Evolutionary conservation across 1,140 invertebrate genomes (phyloP).

Genomic region (honey bee (Apis mellifera)): Amel_HAv3.1 CM009941.2:13318001-13318500

Average conservation of each 20-base stretch:
- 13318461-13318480: too few relatives aligned
- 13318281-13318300: background rate
- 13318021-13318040: slow-evolving; percentile 64
- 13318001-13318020: slow-evolving; percentile 51
- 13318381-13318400: too few relatives aligned
- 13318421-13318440: too few relatives aligned
- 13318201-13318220: background rate
- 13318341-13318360: too few relatives aligned
- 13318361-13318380: too few relatives aligned
- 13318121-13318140: slow-evolving; percentile 57
- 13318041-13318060: slow-evolving; percentile 54
- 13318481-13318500: too few relatives aligned
- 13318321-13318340: background rate
- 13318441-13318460: too few relatives aligned
- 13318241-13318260: slow-evolving; percentile 1
- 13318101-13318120: slow-evolving; percentile 49
- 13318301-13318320: background rate
- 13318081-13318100: slow-evolving; percentile 60
- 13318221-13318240: background rate
- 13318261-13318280: background rate
- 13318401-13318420: too few relatives aligned
- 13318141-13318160: background rate
- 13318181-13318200: slow-evolving; percentile 21
- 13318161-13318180: slow-evolving; percentile 24
- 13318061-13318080: slow-evolving; percentile 43